phyloP scores from a whole-genome alignment of 2,797 vertebrate genomes.

The Clarias fuscus region DNA sequence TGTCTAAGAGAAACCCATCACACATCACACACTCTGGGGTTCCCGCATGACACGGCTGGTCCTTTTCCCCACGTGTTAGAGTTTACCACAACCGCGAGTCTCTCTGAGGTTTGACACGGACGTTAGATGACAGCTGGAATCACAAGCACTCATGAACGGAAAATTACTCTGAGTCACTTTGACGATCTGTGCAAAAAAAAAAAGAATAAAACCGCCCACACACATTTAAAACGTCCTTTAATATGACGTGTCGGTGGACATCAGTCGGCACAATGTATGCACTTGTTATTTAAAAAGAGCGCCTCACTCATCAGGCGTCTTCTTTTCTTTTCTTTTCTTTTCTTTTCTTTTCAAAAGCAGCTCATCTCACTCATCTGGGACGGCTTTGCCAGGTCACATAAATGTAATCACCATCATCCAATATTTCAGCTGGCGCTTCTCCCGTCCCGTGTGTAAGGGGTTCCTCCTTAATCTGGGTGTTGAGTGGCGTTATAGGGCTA shows the following conservation, averaged over 20 bases:
- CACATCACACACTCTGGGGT: neutral
- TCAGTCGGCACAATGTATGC: neutral
- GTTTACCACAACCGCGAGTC: neutral
- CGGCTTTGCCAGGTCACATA: too few species aligned
- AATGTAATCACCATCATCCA: neutral
- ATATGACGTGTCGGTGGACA: neutral
- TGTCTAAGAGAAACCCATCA: neutral
- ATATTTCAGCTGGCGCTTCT: neutral
- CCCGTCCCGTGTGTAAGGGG: neutral
- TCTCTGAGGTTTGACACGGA: neutral
- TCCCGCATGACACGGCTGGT: neutral
- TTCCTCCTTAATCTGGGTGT: neutral
- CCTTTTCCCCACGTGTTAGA: constrained; percentile 16
- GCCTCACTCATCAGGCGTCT: constrained; percentile 1
- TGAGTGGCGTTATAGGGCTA: neutral
- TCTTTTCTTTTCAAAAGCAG: neutral
- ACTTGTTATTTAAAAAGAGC: constrained; percentile 15
- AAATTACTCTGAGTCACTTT: neutral
- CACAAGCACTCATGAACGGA: neutral
- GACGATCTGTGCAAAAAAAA: neutral
- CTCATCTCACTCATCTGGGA: neutral
- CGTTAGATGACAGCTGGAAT: neutral
- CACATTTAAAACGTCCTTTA: neutral
- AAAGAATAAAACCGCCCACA: too few species aligned
- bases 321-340: neutral